phyloP scores from a whole-genome alignment of 1,140 invertebrate genomes.

The Maconellicoccus hirsutus region DNA sequence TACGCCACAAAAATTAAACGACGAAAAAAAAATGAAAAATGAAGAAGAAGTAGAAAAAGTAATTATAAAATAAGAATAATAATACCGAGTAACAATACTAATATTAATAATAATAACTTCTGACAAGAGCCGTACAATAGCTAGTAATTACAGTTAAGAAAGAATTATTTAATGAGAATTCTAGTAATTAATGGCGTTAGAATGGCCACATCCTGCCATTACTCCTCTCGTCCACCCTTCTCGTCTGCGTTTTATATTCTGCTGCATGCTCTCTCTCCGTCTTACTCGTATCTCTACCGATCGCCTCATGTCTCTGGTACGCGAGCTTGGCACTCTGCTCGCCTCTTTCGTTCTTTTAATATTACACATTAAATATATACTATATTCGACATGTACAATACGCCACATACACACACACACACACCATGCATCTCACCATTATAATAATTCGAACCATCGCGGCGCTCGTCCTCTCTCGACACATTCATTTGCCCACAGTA shows the following conservation, averaged over 20 bases:
- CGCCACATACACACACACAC: too few relatives aligned
- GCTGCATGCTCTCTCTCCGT: too few relatives aligned
- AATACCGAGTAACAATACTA: slow-evolving; percentile 21
- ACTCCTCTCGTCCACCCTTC: slow-evolving; percentile 6
- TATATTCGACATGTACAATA: too few relatives aligned
- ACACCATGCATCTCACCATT: neutral
- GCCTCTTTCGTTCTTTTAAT: neutral
- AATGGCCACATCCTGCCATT: slow-evolving; percentile 21
- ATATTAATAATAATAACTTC: slow-evolving; percentile 23
- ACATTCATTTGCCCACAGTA: too few relatives aligned
- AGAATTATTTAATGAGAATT: slow-evolving; percentile 23
- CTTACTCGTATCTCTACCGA: too few relatives aligned
- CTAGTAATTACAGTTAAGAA: slow-evolving; percentile 22
- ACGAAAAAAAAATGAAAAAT: neutral
- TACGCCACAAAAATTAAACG: neutral
- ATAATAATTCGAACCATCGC: slow-evolving; percentile 15
- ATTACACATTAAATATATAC: neutral
- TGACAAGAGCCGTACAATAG: slow-evolving; percentile 20
- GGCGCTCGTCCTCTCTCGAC: neutral
- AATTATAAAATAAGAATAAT: slow-evolving; percentile 23
- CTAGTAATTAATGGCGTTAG: slow-evolving; percentile 22
- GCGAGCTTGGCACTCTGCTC: too few relatives aligned
- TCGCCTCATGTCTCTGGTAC: too few relatives aligned
- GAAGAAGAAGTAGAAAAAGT: slow-evolving; percentile 6
- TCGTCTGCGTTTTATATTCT: neutral